Evolutionary conservation across 2,797 vertebrate species (phyloP).

Genomic region (Melanotaenia nigrans): DNA sequence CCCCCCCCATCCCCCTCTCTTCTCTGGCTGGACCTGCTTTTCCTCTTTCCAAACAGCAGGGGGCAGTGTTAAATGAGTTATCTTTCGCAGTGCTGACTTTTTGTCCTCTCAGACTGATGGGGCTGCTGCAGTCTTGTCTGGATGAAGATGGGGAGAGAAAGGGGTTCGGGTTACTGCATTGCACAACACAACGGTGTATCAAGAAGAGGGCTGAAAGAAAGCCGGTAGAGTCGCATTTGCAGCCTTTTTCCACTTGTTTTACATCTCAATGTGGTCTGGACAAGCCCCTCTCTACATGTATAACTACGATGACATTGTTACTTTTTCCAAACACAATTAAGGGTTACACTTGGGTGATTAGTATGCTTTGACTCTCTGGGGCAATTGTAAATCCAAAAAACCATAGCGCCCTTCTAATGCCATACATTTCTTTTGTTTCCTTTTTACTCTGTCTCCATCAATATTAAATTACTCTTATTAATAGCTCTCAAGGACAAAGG

Average conservation of each 20-base stretch:
- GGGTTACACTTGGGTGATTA: slow-evolving; percentile 72
- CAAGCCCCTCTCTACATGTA: slow-evolving; percentile 76
- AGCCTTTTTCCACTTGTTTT: slow-evolving; percentile 70
- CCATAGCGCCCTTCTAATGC: slow-evolving; percentile 43
- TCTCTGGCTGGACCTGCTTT: slow-evolving; percentile 11
- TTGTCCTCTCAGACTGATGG: slow-evolving; percentile 75
- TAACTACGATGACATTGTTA: slow-evolving; percentile 83
- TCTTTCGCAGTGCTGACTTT: slow-evolving; percentile 62
- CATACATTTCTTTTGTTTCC: slow-evolving; percentile 77
- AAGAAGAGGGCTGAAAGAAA: slow-evolving; percentile 56
- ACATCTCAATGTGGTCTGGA: slow-evolving; percentile 83
- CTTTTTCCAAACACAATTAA: slow-evolving; percentile 76
- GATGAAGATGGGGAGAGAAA: slow-evolving; percentile 50
- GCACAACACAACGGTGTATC: slow-evolving; percentile 78
- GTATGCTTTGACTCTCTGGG: slow-evolving; percentile 73
- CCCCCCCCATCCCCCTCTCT: not conserved
- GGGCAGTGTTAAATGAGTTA: slow-evolving; percentile 83
- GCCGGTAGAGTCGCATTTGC: slow-evolving; percentile 71
- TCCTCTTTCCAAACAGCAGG: slow-evolving; percentile 68
- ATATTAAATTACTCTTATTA: slow-evolving; percentile 76
- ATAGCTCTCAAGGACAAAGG: slow-evolving; percentile 80
- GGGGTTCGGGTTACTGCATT: slow-evolving; percentile 72
- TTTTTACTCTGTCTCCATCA: slow-evolving; percentile 68
- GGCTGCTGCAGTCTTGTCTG: slow-evolving; percentile 76
- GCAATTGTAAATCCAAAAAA: slow-evolving; percentile 76